Conservation (phyloP, 2,113 vertebrate genomes). For the Grallaria varia region DNA sequence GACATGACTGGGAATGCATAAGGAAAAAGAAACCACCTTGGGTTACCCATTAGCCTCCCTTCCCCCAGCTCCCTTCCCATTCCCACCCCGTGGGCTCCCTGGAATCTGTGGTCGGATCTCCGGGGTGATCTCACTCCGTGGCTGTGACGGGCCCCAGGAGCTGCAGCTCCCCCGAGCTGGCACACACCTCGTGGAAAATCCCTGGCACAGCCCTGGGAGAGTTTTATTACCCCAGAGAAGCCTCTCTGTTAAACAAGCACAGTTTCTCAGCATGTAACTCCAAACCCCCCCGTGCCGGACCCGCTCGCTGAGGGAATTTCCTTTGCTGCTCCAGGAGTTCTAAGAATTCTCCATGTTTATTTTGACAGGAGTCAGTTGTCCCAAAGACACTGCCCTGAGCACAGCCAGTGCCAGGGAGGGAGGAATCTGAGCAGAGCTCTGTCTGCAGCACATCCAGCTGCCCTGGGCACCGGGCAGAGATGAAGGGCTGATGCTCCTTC, state of each 20-base stretch:
- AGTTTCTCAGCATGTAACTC: background rate
- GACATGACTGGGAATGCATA: background rate
- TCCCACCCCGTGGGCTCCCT: background rate
- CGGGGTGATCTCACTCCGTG: background rate
- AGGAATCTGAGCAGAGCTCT: background rate
- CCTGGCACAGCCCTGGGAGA: background rate
- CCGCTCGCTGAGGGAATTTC: background rate
- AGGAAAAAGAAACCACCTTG: background rate
- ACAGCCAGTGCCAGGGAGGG: accelerated
- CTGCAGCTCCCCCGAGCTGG: background rate
- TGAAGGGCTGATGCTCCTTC: background rate
- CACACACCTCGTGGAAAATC: constrained; percentile 8
- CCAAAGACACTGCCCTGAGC: background rate
- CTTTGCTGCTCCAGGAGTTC: background rate
- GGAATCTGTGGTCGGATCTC: background rate
- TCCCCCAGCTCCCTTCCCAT: background rate
- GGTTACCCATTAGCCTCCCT: background rate
- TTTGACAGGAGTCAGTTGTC: background rate
- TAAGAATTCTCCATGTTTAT: background rate
- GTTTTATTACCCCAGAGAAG: background rate
- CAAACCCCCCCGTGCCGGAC: background rate
- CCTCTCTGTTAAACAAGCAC: background rate
- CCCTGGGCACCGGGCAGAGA: accelerated
- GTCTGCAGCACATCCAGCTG: background rate
- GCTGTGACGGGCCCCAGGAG: background rate